phyloP scores from a whole-genome alignment of 2,888 invertebrate species.

The Troides oblongomaculatus region DNA sequence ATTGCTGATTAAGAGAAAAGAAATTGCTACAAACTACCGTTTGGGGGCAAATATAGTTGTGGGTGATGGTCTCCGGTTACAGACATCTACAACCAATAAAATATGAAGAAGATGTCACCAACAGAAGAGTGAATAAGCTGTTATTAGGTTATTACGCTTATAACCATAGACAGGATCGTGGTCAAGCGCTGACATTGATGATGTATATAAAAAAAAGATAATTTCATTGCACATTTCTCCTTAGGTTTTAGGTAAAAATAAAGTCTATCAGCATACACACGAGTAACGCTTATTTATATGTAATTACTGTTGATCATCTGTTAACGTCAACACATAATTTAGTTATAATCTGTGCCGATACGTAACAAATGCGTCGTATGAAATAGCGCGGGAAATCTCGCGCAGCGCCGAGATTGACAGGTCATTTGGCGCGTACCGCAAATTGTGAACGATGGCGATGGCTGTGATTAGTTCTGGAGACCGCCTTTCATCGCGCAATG shows the following conservation, averaged over 20 bases:
- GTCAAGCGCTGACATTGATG: no score
- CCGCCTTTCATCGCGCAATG: constrained; percentile 16
- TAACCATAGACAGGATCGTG: no score
- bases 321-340: constrained; percentile 26
- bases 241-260: not conserved
- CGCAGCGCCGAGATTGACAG: constrained; percentile 25
- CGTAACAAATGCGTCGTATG: constrained; percentile 17
- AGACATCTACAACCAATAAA: no score
- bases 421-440: constrained; percentile 29
- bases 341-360: constrained; percentile 27
- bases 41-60: no score
- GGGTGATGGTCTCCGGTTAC: no score
- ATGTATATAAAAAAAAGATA: no score
- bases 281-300: constrained; percentile 7
- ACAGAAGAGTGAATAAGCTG: no score
- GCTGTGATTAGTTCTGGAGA: constrained; percentile 21
- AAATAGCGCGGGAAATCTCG: constrained; percentile 28
- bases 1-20: no score
- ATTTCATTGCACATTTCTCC: no score
- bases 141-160: no score
- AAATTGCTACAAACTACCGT: no score
- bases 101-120: no score
- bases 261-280: not conserved
- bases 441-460: constrained; percentile 21
- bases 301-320: constrained; percentile 23